Percentiles rank a stretch among this genome's conserved stretches.
phyloP scores from a whole-genome alignment of 2,888 invertebrate species.

The Psylliodes chrysocephalus region DNA sequence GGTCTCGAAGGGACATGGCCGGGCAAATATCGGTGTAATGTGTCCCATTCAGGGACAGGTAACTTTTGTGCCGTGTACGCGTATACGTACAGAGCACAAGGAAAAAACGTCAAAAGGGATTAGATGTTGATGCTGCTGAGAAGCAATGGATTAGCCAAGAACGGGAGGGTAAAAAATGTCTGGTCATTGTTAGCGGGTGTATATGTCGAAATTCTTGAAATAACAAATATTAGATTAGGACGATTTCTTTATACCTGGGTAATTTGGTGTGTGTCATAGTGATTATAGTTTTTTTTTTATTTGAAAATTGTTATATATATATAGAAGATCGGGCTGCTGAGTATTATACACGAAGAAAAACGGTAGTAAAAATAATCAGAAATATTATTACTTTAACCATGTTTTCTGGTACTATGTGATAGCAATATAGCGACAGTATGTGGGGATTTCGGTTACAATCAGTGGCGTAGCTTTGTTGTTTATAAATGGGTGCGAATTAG shows the following conservation, averaged over 20 bases:
- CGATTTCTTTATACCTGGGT: neutral
- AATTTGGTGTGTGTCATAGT: neutral
- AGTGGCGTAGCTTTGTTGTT: too few relatives aligned
- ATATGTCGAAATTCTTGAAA: constrained; percentile 23
- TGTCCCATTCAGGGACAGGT: constrained; percentile 26
- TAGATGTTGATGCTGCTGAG: constrained; percentile 5
- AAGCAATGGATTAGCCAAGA: constrained; percentile 25
- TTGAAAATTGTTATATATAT: too few relatives aligned
- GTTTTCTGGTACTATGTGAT: too few relatives aligned
- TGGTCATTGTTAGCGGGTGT: constrained; percentile 21
- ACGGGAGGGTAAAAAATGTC: constrained; percentile 18
- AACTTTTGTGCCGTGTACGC: constrained; percentile 21
- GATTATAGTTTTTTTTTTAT: too few relatives aligned
- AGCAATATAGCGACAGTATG: too few relatives aligned
- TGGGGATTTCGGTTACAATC: too few relatives aligned
- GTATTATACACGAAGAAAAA: too few relatives aligned
- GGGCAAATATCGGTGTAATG: constrained; percentile 28
- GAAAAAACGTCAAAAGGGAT: constrained; percentile 13
- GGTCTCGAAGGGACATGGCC: constrained; percentile 8
- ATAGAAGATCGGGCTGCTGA: too few relatives aligned
- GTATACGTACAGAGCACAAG: too few relatives aligned
- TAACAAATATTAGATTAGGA: constrained; percentile 1
- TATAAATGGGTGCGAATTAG: too few relatives aligned
- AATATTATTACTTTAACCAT: too few relatives aligned
- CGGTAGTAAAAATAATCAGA: too few relatives aligned